phyloP scores from a whole-genome alignment of 64 coral and sea anemone genomes.

The Anthopleura sola region DNA sequence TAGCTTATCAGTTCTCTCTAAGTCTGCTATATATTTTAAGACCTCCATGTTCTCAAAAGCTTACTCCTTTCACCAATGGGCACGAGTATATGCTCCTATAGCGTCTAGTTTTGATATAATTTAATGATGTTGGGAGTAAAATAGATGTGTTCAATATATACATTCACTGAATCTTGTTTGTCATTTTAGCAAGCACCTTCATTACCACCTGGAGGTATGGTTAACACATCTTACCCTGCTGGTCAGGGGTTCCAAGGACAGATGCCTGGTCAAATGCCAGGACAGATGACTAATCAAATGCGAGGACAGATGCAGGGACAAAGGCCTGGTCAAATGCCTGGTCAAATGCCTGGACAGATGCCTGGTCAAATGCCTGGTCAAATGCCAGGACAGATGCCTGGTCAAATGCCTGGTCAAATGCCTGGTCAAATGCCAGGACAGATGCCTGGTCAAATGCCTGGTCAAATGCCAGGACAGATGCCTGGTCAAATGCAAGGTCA shows the following conservation, averaged over 20 bases:
- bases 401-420: neutral
- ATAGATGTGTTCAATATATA: neutral
- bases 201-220: slow-evolving; percentile 18
- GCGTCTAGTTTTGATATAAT: neutral
- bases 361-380: neutral
- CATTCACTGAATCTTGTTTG: neutral
- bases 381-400: neutral
- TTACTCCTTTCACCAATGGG: no score
- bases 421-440: neutral
- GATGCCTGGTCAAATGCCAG: neutral
- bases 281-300: neutral
- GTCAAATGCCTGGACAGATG: neutral
- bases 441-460: neutral
- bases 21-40: no score
- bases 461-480: neutral
- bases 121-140: neutral
- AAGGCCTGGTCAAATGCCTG: neutral
- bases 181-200: neutral
- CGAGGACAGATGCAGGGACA: neutral
- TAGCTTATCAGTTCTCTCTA: no score
- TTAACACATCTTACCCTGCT: neutral
- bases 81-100: no score
- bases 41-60: no score
- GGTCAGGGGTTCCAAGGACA: slow-evolving; percentile 13
- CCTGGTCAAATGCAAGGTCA: neutral